Percentiles rank a stretch among this genome's conserved stretches.
Evolutionary conservation across 92 coral and sea anemone species (phyloP).

Genomic region (Pocillopora meandrina): DNA sequence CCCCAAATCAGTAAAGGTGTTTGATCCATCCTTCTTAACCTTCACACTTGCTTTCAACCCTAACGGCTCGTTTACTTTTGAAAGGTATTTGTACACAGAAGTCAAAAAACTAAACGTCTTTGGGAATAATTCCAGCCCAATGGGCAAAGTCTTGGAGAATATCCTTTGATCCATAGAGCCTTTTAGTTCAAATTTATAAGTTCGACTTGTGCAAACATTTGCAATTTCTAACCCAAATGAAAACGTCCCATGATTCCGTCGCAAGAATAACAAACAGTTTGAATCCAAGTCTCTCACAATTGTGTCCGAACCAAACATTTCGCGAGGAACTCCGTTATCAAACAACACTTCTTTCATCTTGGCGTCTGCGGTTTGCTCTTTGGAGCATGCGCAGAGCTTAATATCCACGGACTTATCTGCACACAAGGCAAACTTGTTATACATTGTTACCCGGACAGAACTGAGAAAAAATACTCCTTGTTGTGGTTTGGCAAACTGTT

Average conservation of each 20-base stretch:
- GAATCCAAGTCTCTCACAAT: constrained; percentile 7
- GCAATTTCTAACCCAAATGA: constrained; percentile 25
- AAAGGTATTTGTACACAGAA: neutral
- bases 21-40: neutral
- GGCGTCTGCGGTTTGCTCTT: neutral
- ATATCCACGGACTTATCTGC: constrained; percentile 76
- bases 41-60: constrained; percentile 1
- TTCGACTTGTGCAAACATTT: constrained; percentile 13
- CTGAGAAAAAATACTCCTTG: constrained; percentile 16
- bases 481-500: constrained; percentile 2
- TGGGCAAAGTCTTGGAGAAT: constrained; percentile 4
- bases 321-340: neutral
- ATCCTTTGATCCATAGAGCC: constrained; percentile 25
- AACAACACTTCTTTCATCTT: neutral
- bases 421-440: constrained; percentile 79
- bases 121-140: neutral
- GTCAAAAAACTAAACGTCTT: constrained; percentile 22
- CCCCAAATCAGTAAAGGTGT: neutral
- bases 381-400: constrained; percentile 80
- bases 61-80: neutral
- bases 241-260: neutral
- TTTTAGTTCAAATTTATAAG: constrained; percentile 11
- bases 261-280: constrained; percentile 18
- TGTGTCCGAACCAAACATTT: constrained; percentile 36
- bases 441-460: constrained; percentile 38